Base-by-base conservation (phyloP, 2,888 invertebrate genomes). In the Chirona hameri region DNA sequence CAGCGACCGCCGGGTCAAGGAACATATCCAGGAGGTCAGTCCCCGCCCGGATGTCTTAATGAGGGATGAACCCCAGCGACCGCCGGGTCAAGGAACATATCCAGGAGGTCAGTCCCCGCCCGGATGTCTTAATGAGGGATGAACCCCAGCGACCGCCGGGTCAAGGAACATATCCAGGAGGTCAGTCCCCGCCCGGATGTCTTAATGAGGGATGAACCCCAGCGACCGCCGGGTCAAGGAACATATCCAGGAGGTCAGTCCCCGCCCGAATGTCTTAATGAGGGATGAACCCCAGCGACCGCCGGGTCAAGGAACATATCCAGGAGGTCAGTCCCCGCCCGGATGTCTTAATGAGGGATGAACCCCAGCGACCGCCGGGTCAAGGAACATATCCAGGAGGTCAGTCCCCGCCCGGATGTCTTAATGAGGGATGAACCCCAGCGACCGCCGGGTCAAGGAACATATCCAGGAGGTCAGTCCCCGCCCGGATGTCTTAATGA, bases 321-420 rank as follows among this genome's bases (percentile, higher is more conserved):
- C 91, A 93, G 83, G 97, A 97, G 89, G 91, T 97, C 4, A 27
- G 52, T n/a, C 39, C 4, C 7, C 39, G n/a, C n/a, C n/a, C n/a
- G n/a, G n/a, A n/a, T n/a, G n/a, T n/a, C n/a, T n/a, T n/a, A n/a
- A n/a, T n/a, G n/a, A n/a, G n/a, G n/a, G 57, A 93, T 97, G 0
- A 96, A 98, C 87, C 98, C 99, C 0, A 98, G 97, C 79, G 99
- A 99, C 87, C 92, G 92, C 7, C 90, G 99, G 83, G 97, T 97
- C 0, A 99, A 99, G 87, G 94, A 95, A 86, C 93, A 97, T 86
- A 95, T 99, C 12, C 91, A 93, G 83, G 97, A 97, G 89, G 91
- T 97, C 4, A 27, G 52, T n/a, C 39, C 4, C 7, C 39, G n/a
- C n/a, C n/a, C n/a, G n/a, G n/a, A n/a, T n/a, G n/a, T n/a, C n/a